Evolutionary conservation across 2,797 vertebrate species (phyloP).

Genomic region (Sebastes minor): DNA sequence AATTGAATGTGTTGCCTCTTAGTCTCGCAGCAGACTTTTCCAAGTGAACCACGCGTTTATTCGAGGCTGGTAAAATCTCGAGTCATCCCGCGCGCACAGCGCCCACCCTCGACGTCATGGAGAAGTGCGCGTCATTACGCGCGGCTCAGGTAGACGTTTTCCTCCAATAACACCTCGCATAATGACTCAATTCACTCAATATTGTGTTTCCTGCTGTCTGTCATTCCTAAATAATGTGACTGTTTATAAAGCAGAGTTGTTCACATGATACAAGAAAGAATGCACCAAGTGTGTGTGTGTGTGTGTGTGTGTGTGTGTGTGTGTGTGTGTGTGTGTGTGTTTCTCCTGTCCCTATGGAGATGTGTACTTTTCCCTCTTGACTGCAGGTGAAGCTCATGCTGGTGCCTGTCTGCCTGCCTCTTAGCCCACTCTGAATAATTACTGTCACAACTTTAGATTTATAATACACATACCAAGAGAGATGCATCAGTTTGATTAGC

Average conservation of each 20-base stretch:
- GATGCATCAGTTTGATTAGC: background rate
- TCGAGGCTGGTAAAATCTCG: conserved; percentile 4
- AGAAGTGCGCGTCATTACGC: conserved; percentile 62
- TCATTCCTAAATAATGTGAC: background rate
- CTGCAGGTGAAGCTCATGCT: conserved; percentile 33
- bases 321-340: background rate
- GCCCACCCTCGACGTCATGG: conserved; percentile 74
- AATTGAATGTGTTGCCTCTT: background rate
- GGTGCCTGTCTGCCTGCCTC: conserved; percentile 29
- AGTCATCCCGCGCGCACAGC: conserved; percentile 56
- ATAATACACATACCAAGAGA: background rate
- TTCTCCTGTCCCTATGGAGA: conserved; percentile 11
- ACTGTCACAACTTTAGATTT: conserved; percentile 28
- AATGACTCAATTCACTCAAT: background rate
- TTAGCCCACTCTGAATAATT: conserved; percentile 11
- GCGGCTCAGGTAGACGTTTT: background rate
- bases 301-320: background rate
- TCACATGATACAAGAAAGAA: background rate
- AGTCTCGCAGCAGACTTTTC: conserved; percentile 29
- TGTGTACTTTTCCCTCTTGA: background rate
- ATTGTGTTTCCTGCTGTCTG: background rate
- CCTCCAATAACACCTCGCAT: background rate
- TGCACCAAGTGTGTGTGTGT: background rate
- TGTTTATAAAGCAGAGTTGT: background rate
- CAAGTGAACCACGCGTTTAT: conserved; percentile 20